Evolutionary conservation across 2,888 invertebrate species (phyloP), one percentile per base, ranked within the genome.

Genomic region (Drosophila barbarae): DNA sequence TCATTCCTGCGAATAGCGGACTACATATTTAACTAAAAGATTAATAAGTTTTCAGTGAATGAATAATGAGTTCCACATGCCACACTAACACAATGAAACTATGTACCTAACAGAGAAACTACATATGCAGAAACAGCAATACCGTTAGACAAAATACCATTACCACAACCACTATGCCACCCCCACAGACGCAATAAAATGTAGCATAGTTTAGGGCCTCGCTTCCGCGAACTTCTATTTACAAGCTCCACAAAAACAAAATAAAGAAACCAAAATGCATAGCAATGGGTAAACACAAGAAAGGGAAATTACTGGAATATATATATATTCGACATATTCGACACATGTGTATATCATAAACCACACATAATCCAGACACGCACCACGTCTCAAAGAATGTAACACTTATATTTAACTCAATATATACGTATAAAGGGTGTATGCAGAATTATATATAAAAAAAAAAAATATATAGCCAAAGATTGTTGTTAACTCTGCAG

Each of bases 1-100:
- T 9, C 30, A 32, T 32, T 5, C 32, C 32, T 32, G 21, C 13
- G 5, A 13, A 47, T 32, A 32, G 18, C 30, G 18, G 3, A 46
- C 15, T 30, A 46, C 1, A 46, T 4, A 30, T 26, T 15, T 10
- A 32, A 68, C 57, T 61, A 60, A 35, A 35, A 41, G 32, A 63
- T 32, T 32, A 60, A 50, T 79, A 84, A 83, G 76, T 80, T 82
- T 80, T 65, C 56, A 71, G 63, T 41, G 54, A 44, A 64, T 54
- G 26, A 54, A 21, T 21, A 46, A 47, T 13, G 46, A 32, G 46
- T 59, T 60, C 57, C 67, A 46, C 59, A 71, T 56, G 73, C 54
- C 65, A 69, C 78, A 78, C 78, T 73, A 71, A 84, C 83, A 85
- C 84, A 65, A 70, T 79, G 85, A 76, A 83, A 83, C 85, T 82